These are phyloP conservation scores for Myotis findleyi DNA, from an alignment of 2,797 vertebrate genomes.

Conservation along the genomic window DNA sequence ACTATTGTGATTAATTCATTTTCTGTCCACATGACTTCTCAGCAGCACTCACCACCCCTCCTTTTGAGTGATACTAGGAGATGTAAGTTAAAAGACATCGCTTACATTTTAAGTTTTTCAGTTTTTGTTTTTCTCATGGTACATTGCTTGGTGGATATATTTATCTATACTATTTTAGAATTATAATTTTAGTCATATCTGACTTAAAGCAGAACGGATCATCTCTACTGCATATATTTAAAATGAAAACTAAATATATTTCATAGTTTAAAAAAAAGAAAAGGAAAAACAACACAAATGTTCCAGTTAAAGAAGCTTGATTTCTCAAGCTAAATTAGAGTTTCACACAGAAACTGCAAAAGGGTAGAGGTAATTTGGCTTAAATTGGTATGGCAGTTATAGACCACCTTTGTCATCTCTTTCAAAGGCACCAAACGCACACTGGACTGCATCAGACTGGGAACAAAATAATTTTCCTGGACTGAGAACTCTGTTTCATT, in stretches of 20 bases:
- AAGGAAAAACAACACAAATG: neutral
- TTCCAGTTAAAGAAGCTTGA: neutral
- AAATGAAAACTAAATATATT: neutral
- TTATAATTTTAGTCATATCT: neutral
- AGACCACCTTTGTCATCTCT: neutral
- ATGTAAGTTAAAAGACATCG: neutral
- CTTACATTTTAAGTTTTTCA: neutral
- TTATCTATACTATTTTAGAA: slow-evolving; percentile 23
- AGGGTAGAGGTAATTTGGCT: neutral
- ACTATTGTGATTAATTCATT: neutral
- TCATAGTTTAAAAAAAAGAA: neutral
- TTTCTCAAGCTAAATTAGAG: slow-evolving; percentile 2
- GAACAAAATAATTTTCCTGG: neutral
- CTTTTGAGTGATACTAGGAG: neutral
- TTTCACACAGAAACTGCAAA: neutral
- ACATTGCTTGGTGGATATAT: neutral
- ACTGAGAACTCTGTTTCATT: neutral
- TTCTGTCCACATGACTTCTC: neutral
- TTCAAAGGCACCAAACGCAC: slow-evolving; percentile 43
- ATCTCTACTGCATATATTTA: neutral
- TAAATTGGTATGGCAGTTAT: neutral
- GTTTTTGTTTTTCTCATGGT: neutral
- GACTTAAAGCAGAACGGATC: neutral
- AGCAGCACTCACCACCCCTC: neutral
- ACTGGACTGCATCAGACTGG: neutral